phyloP scores from a whole-genome alignment of 2,888 invertebrate genomes.

The Pollenia griseotomentosa region DNA sequence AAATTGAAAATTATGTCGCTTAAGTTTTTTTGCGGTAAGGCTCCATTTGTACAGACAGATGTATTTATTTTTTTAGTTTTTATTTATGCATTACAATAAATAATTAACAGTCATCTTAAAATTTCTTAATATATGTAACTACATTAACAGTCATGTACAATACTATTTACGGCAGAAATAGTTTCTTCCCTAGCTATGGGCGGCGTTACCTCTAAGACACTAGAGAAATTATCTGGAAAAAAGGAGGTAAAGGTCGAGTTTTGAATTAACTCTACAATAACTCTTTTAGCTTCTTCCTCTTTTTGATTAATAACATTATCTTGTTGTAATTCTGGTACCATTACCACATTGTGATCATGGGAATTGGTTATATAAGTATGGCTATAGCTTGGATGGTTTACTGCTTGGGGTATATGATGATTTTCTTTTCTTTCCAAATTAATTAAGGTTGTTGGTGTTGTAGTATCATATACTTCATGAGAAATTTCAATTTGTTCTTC shows the following conservation, averaged over 20 bases:
- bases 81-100: neutral
- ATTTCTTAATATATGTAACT: constrained; percentile 2
- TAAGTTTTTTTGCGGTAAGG: no score
- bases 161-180: constrained; percentile 76
- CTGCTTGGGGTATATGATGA: neutral
- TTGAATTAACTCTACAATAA: constrained; percentile 75
- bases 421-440: constrained; percentile 10
- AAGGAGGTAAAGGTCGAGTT: constrained; percentile 73
- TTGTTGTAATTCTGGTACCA: constrained; percentile 10
- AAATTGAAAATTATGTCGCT: no score
- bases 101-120: constrained; percentile 14
- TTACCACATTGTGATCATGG: neutral
- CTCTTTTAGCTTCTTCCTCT: constrained; percentile 75
- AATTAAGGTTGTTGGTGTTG: neutral
- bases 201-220: constrained; percentile 65
- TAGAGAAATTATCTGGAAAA: constrained; percentile 70
- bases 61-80: neutral
- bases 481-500: constrained; percentile 64
- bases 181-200: constrained; percentile 75
- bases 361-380: constrained; percentile 15
- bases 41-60: no score
- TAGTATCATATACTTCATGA: constrained; percentile 35
- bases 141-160: constrained; percentile 69
- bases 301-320: constrained; percentile 67
- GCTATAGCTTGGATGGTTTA: neutral